Base-by-base conservation (phyloP, 2,797 vertebrate species). In the Ibycter americanus region DNA sequence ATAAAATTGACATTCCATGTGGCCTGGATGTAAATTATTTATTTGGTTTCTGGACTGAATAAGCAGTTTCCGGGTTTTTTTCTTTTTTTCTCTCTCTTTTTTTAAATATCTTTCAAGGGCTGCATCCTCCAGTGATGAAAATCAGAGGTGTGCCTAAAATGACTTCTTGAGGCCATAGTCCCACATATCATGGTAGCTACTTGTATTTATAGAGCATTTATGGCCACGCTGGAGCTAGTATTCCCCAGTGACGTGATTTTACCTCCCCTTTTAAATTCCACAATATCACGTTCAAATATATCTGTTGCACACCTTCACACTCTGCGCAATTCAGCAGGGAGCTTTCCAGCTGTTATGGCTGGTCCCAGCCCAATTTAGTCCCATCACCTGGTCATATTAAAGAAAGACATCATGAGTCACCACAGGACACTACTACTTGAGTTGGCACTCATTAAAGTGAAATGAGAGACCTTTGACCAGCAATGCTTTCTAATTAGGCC, bases 301-400 rank as follows among this genome's bases (percentile, higher is more conserved):
- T 87, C 71, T 70, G 47, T 26, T 73, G 83, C 47, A 65, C 54
- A 66, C 7, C 18, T 38, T 89, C 71, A 38, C 15, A 12, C 66
- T 51, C 80, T 26, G 34, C 31, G 36, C 42, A 77, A 78, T 71
- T 77, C 72, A 87, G 34, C 62, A 83, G 34, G 58, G 84, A 90
- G 58, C 23, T 82, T 74, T 88, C 59, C 84, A 76, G 82, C 44
- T 93, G 74, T 88, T 87, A 84, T 25, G 34, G 40, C 54, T 66
- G 51, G 46, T 84, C 55, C 51, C 79, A 96, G 62, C 70, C 47
- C 85, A 94, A 87, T 96, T 91, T 91, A 86, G 87, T 95, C 62
- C 61, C 83, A 87, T 65, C 26, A 29, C 63, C 46, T 34, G 49
- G 49, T 77, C 70, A 77, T 55, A 89, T 76, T 81, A 90, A 63